Conservation (phyloP, 37 sponge, comb jelly and placozoan genomes). For the Hexactinellida sp. region DNA sequence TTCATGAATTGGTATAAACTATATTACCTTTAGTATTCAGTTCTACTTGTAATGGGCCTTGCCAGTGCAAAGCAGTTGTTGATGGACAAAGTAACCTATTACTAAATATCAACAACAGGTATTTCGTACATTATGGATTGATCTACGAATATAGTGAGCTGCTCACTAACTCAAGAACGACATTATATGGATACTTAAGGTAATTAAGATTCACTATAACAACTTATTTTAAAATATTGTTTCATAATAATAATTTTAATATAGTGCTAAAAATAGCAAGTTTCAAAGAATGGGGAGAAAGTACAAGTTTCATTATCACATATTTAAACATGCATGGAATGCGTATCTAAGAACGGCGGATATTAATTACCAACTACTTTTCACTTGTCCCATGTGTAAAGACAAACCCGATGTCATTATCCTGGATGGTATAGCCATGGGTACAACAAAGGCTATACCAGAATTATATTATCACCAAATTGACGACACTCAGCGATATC, state of each 20-base stretch:
- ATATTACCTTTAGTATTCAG: not conserved
- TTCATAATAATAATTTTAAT: no score
- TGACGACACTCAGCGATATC: not conserved
- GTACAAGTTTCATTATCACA: not conserved
- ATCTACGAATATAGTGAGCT: not conserved
- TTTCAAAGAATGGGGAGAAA: not conserved
- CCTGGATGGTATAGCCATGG: not conserved
- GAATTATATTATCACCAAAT: not conserved
- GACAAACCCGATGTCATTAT: no score
- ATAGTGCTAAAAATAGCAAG: not conserved
- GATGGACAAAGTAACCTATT: not conserved
- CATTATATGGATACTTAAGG: not conserved
- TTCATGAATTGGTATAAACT: not conserved
- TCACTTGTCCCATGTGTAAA: not conserved
- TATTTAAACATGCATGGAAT: no score
- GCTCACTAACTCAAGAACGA: no score
- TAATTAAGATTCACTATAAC: not conserved
- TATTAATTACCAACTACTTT: not conserved
- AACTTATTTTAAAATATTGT: no score
- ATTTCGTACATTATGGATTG: not conserved
- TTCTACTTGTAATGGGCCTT: no score
- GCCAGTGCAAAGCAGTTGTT: not conserved
- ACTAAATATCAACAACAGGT: not conserved
- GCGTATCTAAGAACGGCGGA: not conserved
- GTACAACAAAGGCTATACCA: not conserved